phyloP scores from a whole-genome alignment of 2,797 vertebrate species.

The Paramormyrops hopkinsi region DNA sequence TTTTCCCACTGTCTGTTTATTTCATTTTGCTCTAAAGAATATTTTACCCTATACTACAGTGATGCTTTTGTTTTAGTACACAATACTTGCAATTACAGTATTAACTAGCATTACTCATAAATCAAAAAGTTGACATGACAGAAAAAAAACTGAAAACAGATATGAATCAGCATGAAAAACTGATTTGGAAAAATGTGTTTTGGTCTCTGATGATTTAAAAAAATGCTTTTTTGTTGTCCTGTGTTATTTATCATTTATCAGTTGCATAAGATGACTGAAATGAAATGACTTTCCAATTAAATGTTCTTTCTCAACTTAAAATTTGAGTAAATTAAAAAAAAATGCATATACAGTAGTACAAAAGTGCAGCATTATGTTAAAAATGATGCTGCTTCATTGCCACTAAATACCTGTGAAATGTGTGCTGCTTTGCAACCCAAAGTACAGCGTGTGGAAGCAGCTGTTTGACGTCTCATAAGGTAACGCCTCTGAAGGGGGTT shows the following conservation, averaged over 20 bases:
- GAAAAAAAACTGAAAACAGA: too few species aligned
- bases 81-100: too few species aligned
- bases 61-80: too few species aligned
- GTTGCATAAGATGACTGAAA: not conserved
- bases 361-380: not conserved
- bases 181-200: too few species aligned
- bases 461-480: not conserved
- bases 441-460: not conserved
- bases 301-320: not conserved
- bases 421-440: not conserved
- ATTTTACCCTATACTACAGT: too few species aligned
- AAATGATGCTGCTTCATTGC: not conserved
- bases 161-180: too few species aligned
- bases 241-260: not conserved
- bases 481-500: not conserved
- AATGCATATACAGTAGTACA: not conserved
- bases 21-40: too few species aligned
- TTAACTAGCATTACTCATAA: too few species aligned
- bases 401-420: not conserved
- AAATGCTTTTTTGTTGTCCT: too few species aligned
- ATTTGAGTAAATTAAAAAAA: not conserved
- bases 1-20: too few species aligned
- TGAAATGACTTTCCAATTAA: not conserved
- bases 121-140: too few species aligned
- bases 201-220: too few species aligned